phyloP scores from a whole-genome alignment of 2,113 vertebrate genomes.

The Neomonachus schauinslandi region DNA sequence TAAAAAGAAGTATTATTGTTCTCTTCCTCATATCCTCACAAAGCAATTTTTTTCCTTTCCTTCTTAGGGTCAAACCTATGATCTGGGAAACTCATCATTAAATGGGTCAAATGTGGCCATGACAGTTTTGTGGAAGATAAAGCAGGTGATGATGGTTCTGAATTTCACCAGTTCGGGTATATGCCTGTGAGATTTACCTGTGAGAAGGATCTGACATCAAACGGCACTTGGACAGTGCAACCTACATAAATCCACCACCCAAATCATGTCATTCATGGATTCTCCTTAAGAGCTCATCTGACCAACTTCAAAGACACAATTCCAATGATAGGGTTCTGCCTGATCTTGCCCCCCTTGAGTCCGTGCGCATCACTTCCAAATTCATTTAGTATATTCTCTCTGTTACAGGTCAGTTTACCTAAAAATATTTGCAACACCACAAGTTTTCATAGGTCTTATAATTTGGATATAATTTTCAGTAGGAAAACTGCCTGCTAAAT shows the following conservation, averaged over 20 bases:
- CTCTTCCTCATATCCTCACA: constrained; percentile 8
- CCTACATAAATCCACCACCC: neutral
- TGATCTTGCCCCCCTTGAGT: neutral
- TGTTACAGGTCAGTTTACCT: constrained; percentile 25
- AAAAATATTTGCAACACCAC: constrained; percentile 61
- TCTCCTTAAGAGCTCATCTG: constrained; percentile 48
- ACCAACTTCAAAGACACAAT: constrained; percentile 39
- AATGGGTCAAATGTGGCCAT: neutral
- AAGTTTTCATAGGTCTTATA: constrained; percentile 72
- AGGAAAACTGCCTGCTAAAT: constrained; percentile 66
- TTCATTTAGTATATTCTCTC: constrained; percentile 32
- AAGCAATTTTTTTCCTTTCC: constrained; percentile 10
- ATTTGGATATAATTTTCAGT: constrained; percentile 78
- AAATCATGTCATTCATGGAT: neutral
- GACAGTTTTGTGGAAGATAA: neutral
- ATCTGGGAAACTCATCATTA: constrained; percentile 59
- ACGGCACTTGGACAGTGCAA: neutral
- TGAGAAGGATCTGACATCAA: neutral
- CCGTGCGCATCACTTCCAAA: neutral
- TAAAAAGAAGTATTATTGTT: constrained; percentile 38
- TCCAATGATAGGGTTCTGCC: constrained; percentile 28
- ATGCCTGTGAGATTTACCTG: constrained; percentile 16
- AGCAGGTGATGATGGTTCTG: constrained; percentile 39
- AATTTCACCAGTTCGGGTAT: constrained; percentile 30
- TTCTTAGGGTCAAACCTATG: constrained; percentile 1